Conservation (phyloP, 2,113 vertebrate species). For the Galemys pyrenaicus region DNA sequence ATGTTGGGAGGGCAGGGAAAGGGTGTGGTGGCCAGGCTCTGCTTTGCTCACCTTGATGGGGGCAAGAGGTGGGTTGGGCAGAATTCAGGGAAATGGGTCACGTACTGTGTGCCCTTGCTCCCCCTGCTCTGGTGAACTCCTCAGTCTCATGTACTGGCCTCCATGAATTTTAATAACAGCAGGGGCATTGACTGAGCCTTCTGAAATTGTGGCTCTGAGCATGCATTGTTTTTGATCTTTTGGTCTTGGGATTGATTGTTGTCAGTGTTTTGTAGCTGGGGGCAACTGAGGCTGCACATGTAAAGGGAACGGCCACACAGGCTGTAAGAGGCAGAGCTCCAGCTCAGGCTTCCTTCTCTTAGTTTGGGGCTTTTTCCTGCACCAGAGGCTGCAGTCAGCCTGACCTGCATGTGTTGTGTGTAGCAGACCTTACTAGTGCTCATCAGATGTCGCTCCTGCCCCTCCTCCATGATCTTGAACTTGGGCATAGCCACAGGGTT, state of each 20-base stretch:
- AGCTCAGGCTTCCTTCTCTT: background rate
- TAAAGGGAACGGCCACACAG: background rate
- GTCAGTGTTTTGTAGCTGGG: background rate
- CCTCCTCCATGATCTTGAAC: background rate
- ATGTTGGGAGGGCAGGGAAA: rapidly evolving
- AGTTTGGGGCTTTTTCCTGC: background rate
- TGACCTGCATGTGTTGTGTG: background rate
- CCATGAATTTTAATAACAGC: background rate
- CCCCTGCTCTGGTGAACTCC: background rate
- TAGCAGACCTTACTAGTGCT: background rate
- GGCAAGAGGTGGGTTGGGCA: background rate
- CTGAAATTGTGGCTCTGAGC: background rate
- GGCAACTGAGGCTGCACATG: background rate
- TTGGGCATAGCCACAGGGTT: background rate
- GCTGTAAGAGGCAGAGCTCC: background rate
- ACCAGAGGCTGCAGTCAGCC: background rate
- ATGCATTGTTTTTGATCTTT: background rate
- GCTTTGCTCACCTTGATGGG: background rate
- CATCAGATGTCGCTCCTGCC: background rate
- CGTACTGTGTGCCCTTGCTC: background rate
- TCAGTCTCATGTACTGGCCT: background rate
- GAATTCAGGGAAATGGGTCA: background rate
- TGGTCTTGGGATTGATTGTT: rapidly evolving
- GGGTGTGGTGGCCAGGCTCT: background rate
- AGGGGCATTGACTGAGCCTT: background rate